Evolutionary conservation across 1,140 invertebrate species (phyloP), one percentile per base, ranked within the genome.

Genomic region (Cyclargus thomasi): DNA sequence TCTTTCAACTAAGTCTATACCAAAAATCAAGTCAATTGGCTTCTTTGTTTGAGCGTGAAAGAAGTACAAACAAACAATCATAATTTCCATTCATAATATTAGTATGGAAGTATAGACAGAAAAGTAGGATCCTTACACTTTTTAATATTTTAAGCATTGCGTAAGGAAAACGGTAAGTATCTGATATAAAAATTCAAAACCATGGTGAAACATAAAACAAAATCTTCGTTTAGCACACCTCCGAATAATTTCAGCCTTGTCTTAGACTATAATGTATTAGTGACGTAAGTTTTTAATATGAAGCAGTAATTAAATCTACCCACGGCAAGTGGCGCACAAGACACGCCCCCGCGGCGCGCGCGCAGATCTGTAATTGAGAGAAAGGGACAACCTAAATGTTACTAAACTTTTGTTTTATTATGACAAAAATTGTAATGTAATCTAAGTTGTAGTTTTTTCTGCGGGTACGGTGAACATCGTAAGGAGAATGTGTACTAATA

Each of bases 231-330:
- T 55, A 0, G 1, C 18, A 55, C n/a, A 20, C 17, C 10, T 59
- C 4, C 5, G 20, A 20, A 11, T 20, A 20, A 21, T 18, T 21
- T 8, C 18, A 55, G 18, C 18, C 17, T 17, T 59, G 18, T 69
- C 68, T 70, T 39, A 57, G 59, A 67, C 69, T 67, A 67, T 66
- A 35, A 57, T 67, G 29, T 67, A 68, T 72, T 83, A 81, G 84
- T 80, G 85, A 59, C 76, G 84, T 85, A 72, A 64, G 76, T 79
- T 79, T 84, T 83, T 87, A 83, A 75, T 73, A 78, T 83, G 82
- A 81, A 83, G 77, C 80, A 73, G 79, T 86, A 86, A 89, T 89
- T 89, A 89, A 87, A 87, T 86, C 77, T 81, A 73, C 83, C 81
- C 86, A 83, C 86, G 75, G 73, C 69, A 71, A 75, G 77, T 86